Percentiles rank a stretch among this genome's conserved stretches.
These are phyloP conservation scores for Iselma pallidipennis DNA, from an alignment of 2,888 invertebrate species.

Conservation along the genomic window DNA sequence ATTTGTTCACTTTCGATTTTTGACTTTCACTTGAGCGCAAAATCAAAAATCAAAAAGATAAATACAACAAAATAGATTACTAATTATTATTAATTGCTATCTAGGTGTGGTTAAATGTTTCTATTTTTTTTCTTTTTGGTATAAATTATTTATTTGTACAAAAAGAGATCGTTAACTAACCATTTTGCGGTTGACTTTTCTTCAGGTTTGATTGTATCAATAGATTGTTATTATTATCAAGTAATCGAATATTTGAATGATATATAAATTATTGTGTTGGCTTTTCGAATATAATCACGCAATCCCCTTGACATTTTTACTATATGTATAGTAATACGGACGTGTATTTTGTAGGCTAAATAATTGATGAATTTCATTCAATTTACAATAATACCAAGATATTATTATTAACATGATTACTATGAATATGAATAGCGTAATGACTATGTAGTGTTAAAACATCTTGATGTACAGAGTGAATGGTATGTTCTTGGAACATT, in stretches of 20 bases:
- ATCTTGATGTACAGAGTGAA: not conserved
- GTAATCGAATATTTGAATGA: not conserved
- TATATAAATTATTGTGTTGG: slow-evolving; percentile 4
- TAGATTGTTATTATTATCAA: not conserved
- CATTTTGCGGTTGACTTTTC: not conserved
- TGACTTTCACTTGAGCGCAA: slow-evolving; percentile 17
- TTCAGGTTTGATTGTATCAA: not conserved
- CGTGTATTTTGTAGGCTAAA: not conserved
- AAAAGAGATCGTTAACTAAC: not conserved
- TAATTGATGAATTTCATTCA: not conserved
- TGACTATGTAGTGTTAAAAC: not conserved
- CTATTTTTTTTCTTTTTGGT: not conserved
- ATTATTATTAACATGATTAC: not conserved
- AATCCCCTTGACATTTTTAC: slow-evolving; percentile 4
- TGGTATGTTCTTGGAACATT: too few relatives aligned
- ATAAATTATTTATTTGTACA: not conserved
- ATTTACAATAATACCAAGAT: not conserved
- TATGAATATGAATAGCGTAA: not conserved
- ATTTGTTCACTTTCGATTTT: slow-evolving; percentile 23
- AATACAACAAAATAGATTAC: not conserved
- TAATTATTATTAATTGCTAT: slow-evolving; percentile 5
- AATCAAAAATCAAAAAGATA: too few relatives aligned
- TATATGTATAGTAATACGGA: not conserved
- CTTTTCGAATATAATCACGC: not conserved
- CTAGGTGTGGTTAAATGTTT: not conserved